Conservation (phyloP, 2,113 vertebrate species). For the Probosciger aterrimus region DNA sequence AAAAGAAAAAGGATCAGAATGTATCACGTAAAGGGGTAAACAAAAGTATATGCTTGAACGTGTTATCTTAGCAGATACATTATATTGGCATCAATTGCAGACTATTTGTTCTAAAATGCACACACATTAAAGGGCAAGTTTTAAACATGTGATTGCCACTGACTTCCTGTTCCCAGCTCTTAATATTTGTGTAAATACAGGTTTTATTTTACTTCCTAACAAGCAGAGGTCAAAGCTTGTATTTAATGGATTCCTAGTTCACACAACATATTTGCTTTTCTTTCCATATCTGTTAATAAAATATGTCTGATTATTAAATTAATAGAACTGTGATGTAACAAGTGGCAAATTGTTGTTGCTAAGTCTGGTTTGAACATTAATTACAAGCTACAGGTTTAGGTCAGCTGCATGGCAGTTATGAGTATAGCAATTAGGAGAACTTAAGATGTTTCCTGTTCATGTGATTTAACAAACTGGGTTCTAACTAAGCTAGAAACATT, state of each 20-base stretch:
- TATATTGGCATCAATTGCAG: neutral
- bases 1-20: neutral
- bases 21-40: neutral
- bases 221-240: slow-evolving; percentile 16
- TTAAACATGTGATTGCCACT: slow-evolving; percentile 6
- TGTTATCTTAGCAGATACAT: neutral
- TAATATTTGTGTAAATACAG: slow-evolving; percentile 37
- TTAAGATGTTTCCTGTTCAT: neutral
- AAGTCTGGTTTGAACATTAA: neutral
- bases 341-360: neutral
- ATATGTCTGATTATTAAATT: slow-evolving; percentile 23
- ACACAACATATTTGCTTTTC: slow-evolving; percentile 25
- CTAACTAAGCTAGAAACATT: neutral
- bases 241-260: slow-evolving; percentile 27
- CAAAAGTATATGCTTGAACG: neutral
- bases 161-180: slow-evolving; percentile 21
- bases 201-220: slow-evolving; percentile 24
- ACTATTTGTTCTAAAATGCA: neutral
- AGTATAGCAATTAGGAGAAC: neutral
- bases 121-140: slow-evolving; percentile 9
- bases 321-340: neutral
- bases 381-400: neutral
- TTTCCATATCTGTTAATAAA: neutral
- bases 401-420: neutral
- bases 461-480: neutral